Evolutionary conservation across 2,113 vertebrate genomes (phyloP).

Genomic region (Phalacrocorax pelagicus): DNA sequence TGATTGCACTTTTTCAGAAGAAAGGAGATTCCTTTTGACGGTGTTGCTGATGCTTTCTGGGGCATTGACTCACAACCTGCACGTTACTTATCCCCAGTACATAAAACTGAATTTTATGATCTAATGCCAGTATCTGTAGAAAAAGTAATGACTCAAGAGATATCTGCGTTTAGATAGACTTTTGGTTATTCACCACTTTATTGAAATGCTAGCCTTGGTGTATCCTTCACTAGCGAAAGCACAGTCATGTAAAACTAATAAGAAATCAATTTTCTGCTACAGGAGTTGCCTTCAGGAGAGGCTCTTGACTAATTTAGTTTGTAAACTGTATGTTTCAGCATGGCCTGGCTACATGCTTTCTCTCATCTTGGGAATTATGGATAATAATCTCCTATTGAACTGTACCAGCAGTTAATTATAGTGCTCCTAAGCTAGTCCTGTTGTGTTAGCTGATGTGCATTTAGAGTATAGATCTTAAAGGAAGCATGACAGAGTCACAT

Average conservation of each 20-base stretch:
- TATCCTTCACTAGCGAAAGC: background rate
- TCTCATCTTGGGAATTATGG: background rate
- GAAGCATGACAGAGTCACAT: background rate
- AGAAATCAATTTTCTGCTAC: background rate
- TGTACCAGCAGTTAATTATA: background rate
- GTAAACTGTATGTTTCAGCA: background rate
- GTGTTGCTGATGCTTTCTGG: background rate
- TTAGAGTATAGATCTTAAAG: background rate
- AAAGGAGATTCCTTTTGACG: background rate
- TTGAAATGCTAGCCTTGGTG: background rate
- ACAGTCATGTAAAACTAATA: background rate
- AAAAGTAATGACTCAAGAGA: background rate
- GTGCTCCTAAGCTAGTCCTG: background rate
- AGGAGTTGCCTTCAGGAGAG: background rate
- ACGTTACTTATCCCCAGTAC: background rate
- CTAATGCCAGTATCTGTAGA: background rate
- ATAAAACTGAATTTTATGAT: background rate
- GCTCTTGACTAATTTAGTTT: background rate
- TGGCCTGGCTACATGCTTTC: background rate
- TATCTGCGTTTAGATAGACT: background rate
- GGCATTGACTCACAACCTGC: background rate
- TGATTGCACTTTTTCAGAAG: background rate
- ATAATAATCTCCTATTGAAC: background rate
- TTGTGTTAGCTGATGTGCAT: background rate
- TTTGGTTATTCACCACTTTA: background rate